Evolutionary conservation across 2,888 invertebrate species (phyloP).

Genomic region (Tipula lateralis): DNA sequence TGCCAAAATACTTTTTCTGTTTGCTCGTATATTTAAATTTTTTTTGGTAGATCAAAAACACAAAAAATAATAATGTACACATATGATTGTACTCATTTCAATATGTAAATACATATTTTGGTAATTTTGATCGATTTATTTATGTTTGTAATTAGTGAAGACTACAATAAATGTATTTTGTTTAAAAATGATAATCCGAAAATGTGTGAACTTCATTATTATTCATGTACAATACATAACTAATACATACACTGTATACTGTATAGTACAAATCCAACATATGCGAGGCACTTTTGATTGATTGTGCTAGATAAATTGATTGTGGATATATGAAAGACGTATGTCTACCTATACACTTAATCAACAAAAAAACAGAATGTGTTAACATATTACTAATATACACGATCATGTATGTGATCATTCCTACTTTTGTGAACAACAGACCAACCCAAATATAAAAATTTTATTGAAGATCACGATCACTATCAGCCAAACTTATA

Average conservation of each 20-base stretch:
- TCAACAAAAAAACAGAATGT: background rate
- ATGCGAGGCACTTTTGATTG: background rate
- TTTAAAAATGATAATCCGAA: background rate
- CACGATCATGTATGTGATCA: background rate
- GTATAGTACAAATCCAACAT: background rate
- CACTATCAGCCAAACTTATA: background rate
- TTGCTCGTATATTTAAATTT: background rate
- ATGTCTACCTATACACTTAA: background rate
- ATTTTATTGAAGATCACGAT: background rate
- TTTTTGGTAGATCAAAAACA: background rate
- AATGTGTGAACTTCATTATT: slow-evolving; percentile 7
- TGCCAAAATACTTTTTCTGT: background rate
- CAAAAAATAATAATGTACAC: slow-evolving; percentile 3
- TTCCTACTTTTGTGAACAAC: background rate
- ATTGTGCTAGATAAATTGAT: background rate
- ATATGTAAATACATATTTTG: background rate
- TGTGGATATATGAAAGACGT: background rate
- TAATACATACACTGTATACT: background rate
- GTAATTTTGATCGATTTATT: slow-evolving; percentile 3
- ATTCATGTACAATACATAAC: background rate
- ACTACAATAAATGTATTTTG: background rate
- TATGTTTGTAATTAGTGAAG: background rate
- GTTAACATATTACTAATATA: background rate
- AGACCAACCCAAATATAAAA: background rate
- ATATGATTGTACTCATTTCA: slow-evolving; percentile 1